These are phyloP conservation scores for Poecilia wingei DNA, from an alignment of 2,797 vertebrate species.

Conservation along the genomic window DNA sequence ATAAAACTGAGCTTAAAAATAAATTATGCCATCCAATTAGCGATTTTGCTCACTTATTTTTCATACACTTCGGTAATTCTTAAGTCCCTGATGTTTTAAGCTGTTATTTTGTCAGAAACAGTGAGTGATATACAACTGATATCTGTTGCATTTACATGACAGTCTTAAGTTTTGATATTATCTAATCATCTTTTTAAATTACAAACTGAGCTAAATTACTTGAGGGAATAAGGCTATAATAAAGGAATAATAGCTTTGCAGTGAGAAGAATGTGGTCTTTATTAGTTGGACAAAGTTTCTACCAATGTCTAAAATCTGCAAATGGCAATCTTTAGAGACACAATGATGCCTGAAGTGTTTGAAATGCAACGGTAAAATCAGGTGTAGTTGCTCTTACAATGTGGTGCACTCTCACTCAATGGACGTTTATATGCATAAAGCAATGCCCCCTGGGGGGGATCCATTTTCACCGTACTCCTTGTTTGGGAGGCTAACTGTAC, in stretches of 20 bases:
- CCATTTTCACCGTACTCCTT: conserved; percentile 28
- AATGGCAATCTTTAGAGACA: not conserved
- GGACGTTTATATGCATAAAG: conserved; percentile 5
- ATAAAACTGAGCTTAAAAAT: not conserved
- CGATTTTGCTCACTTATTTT: not conserved
- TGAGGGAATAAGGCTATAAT: not conserved
- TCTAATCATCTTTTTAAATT: not conserved
- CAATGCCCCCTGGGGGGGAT: conserved; percentile 2
- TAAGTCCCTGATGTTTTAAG: not conserved
- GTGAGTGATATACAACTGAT: not conserved
- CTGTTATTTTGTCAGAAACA: not conserved
- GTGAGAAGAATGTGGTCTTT: not conserved
- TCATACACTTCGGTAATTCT: not conserved
- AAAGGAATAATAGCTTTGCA: not conserved
- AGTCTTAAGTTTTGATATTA: not conserved
- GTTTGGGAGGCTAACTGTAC: conserved; percentile 43
- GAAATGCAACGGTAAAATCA: not conserved
- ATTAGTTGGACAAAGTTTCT: not conserved
- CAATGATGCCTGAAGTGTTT: not conserved
- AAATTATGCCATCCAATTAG: not conserved
- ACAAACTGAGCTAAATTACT: not conserved
- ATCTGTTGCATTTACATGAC: not conserved
- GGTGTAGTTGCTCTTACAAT: not conserved
- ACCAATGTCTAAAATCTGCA: not conserved
- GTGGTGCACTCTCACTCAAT: not conserved